Percentiles rank a stretch among this genome's conserved stretches.
Evolutionary conservation across 2,888 invertebrate species (phyloP).

Genomic region (Pseudococcus longispinus): DNA sequence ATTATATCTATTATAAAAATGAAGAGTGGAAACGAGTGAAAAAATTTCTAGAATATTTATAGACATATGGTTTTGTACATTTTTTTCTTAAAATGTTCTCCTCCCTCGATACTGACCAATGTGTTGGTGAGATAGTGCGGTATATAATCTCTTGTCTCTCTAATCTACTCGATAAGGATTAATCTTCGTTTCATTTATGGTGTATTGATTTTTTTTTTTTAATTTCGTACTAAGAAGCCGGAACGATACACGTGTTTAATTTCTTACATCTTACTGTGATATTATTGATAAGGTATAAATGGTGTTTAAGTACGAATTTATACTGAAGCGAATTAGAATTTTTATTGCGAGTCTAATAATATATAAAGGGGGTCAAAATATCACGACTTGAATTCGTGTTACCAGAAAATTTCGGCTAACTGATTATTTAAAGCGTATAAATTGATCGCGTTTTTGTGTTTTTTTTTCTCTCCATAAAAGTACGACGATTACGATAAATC

Average conservation of each 20-base stretch:
- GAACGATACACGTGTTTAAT: conserved; percentile 33
- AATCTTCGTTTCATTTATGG: conserved; percentile 21
- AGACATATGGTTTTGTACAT: not conserved
- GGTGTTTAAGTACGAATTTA: conserved; percentile 49
- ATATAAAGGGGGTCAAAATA: not conserved
- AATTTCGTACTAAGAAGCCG: not conserved
- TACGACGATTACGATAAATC: not conserved
- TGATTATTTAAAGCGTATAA: not conserved
- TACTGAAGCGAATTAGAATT: conserved; percentile 47
- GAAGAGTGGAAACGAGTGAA: not conserved
- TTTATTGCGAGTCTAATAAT: not conserved
- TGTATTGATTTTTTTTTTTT: conserved; percentile 40
- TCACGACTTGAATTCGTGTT: conserved; percentile 24
- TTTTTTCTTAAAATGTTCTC: not conserved
- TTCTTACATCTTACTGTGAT: conserved; percentile 53
- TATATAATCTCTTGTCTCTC: conserved; percentile 34
- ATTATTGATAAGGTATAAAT: conserved; percentile 56
- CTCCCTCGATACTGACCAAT: not conserved
- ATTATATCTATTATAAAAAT: not conserved
- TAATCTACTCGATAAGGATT: conserved; percentile 35
- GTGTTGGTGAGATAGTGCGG: not conserved
- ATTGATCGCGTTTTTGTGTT: not conserved
- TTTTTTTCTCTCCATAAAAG: not conserved
- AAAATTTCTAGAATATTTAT: not conserved
- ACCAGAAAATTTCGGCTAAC: not conserved